These are phyloP conservation scores for Camponotus pennsylvanicus DNA, from an alignment of 1,140 invertebrate species.

Conservation along the genomic window DNA sequence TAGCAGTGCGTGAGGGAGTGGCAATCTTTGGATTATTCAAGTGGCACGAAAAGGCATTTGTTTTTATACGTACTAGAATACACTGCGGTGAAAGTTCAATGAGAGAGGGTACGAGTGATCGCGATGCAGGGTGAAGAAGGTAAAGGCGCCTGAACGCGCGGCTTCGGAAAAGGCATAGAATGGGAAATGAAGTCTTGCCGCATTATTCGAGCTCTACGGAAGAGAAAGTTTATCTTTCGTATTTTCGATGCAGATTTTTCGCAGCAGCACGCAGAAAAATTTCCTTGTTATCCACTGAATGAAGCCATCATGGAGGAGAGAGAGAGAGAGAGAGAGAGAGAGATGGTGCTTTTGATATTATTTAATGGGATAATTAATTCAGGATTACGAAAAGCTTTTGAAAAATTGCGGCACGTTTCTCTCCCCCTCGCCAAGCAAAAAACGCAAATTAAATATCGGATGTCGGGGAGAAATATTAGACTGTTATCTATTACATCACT, in stretches of 20 bases:
- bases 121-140: constrained; percentile 22
- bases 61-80: constrained; percentile 12
- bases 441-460: neutral
- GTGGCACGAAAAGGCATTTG: neutral
- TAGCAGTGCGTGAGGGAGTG: neutral
- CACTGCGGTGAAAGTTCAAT: constrained; percentile 28
- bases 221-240: neutral
- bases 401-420: neutral
- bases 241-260: neutral
- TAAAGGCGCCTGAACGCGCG: neutral
- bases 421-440: neutral
- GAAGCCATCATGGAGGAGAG: neutral
- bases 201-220: neutral
- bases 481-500: neutral
- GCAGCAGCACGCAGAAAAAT: neutral
- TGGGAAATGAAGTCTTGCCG: neutral
- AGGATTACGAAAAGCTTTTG: neutral
- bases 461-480: neutral
- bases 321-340: no score
- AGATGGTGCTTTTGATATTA: neutral
- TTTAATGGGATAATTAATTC: neutral
- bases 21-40: constrained; percentile 34
- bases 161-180: neutral
- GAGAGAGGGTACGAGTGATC: constrained; percentile 24
- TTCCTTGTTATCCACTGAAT: neutral